Evolutionary conservation across 1,140 invertebrate genomes (phyloP), one percentile per base, ranked within the genome.

Genomic region (Drosophila tsacasi): DNA sequence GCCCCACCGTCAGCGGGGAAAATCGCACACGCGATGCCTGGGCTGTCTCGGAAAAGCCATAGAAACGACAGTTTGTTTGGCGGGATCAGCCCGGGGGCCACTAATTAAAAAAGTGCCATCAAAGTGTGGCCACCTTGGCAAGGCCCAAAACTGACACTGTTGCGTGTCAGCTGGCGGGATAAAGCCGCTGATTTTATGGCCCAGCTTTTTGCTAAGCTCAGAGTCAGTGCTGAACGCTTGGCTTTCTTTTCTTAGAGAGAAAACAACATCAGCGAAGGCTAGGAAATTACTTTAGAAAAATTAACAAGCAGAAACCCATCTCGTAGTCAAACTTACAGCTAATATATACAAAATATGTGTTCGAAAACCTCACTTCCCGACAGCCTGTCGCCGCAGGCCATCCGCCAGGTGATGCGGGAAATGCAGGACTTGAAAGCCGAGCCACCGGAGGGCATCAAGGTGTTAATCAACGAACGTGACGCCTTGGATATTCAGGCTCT

Each of bases 401-500:
- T 98, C 32, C 93, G 97, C 35, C 95, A 96, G 91, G 96, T 98
- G 47, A 95, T 95, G 25, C 97, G 96, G 93, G 97, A 98, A 94
- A 95, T 98, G 93, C 95, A 95, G 80, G 96, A 97, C 75, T 93
- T 98, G 67, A 94, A 95, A 47, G 94, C 94, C 69, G 94, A 96
- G 81, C 97, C 97, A 63, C 97, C 97, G n/a, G 98, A 98, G 94
- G 98, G 97, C 50, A 97, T 98, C 68, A 96, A 97, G 94, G 95
- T 98, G 60, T 94, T 96, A 84, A 94, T 97, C 57, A 98, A 98
- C 93, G 97, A 98, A 82, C 96, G 97, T 91, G 97, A 98, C 93
- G 96, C 98, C 32, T 97, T 97, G 46, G 97, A 98, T 93, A 98
- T 98, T 85, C 97, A 98, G 93, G 97, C 97, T 19, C 95, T 96